Evolutionary conservation across 37 sponge, comb jelly and placozoan species (phyloP).

Genomic region (Aplysina aerophoba): DNA sequence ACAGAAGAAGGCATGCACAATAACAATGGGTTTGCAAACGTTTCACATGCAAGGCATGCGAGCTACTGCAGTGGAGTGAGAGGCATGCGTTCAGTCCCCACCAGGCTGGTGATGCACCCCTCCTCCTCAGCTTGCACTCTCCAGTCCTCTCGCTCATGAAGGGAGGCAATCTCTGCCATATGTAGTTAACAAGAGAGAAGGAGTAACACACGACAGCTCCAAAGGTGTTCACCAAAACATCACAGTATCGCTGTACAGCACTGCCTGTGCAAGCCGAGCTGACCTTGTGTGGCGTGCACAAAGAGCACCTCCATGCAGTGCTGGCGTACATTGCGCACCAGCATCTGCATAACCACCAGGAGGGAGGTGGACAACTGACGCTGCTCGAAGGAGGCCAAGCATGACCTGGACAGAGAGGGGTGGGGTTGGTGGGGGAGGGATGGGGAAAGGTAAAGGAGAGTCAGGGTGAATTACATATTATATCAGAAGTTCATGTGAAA

Average conservation of each 20-base stretch:
- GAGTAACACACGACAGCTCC: too few species aligned
- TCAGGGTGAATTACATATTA: too few species aligned
- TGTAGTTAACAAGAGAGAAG: too few species aligned
- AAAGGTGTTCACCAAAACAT: too few species aligned
- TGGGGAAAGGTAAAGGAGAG: too few species aligned
- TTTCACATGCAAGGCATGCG: too few species aligned
- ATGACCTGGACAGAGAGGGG: conserved; percentile 46
- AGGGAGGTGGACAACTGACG: conserved; percentile 51
- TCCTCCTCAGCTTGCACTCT: conserved; percentile 83
- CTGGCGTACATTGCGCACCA: conserved; percentile 60
- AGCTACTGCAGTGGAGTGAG: too few species aligned
- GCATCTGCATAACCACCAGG: conserved; percentile 21
- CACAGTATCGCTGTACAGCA: too few species aligned
- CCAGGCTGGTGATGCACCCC: conserved; percentile 79
- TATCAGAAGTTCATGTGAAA: background rate
- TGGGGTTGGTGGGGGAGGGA: background rate
- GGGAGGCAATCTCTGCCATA: conserved; percentile 69
- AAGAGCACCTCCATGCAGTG: conserved; percentile 76
- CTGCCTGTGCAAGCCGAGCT: background rate
- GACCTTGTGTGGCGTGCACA: conserved; percentile 67
- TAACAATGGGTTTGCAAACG: too few species aligned
- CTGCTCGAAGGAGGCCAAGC: conserved; percentile 53
- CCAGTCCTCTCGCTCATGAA: conserved; percentile 90
- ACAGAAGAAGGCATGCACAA: background rate
- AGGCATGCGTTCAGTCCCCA: too few species aligned